Percentiles rank a stretch among this genome's conserved stretches.
These are phyloP conservation scores for Plestiodon gilberti DNA, from an alignment of 2,113 vertebrate species.

Conservation along the genomic window DNA sequence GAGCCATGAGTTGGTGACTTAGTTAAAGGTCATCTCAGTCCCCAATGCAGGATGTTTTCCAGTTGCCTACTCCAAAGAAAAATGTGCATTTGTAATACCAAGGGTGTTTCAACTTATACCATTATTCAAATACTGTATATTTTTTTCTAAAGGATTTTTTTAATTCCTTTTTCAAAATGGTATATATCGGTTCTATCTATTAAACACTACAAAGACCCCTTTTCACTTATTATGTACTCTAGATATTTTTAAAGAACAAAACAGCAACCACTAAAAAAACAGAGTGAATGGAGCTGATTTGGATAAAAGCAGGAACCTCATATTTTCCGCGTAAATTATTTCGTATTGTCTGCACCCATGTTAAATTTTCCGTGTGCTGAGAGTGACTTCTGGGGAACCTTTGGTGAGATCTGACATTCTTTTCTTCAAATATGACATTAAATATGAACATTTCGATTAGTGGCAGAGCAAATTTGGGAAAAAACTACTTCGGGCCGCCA, in stretches of 20 bases:
- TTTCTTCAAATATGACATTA: no score
- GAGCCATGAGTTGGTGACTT: slow-evolving; percentile 60
- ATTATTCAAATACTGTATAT: background rate
- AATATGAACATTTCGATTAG: no score
- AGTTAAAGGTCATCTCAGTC: slow-evolving; percentile 70
- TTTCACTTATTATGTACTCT: slow-evolving; percentile 28
- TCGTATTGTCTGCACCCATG: no score
- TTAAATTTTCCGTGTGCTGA: no score
- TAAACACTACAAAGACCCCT: slow-evolving; percentile 15
- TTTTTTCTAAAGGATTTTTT: background rate
- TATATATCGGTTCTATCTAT: background rate
- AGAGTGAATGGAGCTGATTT: no score
- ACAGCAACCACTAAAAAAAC: no score
- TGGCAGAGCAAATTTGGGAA: no score
- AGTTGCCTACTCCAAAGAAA: slow-evolving; percentile 42
- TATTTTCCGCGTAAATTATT: no score
- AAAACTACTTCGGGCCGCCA: no score
- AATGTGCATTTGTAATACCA: slow-evolving; percentile 36
- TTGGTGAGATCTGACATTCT: no score
- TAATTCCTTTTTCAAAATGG: background rate
- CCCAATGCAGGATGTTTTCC: slow-evolving; percentile 55
- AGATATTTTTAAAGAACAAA: slow-evolving; percentile 7
- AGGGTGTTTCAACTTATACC: background rate
- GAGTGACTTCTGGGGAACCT: no score
- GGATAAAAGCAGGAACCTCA: no score